Base-by-base conservation (phyloP, 23 tunicate species). In the Phallusia fumigata region DNA sequence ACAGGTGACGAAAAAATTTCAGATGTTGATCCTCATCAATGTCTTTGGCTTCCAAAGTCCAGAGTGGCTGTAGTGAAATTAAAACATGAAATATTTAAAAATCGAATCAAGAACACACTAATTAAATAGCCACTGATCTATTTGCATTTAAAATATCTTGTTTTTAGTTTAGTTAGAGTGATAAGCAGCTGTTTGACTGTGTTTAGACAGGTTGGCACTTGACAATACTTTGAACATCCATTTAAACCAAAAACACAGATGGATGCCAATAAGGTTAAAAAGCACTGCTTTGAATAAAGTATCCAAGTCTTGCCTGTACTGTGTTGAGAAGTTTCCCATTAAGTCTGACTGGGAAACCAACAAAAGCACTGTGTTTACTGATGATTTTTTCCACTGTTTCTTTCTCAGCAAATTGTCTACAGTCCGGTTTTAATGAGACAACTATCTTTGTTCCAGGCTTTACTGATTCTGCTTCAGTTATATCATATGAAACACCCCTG, bases 31-130 rank as follows among this genome's bases (percentile, higher is more conserved):
- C 99, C 24, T 95, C 99, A 32, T 81, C 86, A 33, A 95, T 90
- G 80, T 95, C 96, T 36, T 84, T 90, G 0, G 91, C 82, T 30
- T 90, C 99, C 76, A 90, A 51, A 10, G 95, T 95, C 99, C 99
- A 95, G 26, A 95, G 80, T 35, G 99, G 99, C 95, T 90, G 51
- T 77, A 78, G 21, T 22, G 15, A 81, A 33, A 34, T 40, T 49
- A 80, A 52, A 78, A 40, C 47, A 40, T 40, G 10, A 40, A 10
- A 40, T 5, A n/a, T n/a, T n/a, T n/a, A n/a, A n/a, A n/a, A n/a
- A n/a, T n/a, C n/a, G n/a, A n/a, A n/a, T n/a, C n/a, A n/a, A n/a
- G n/a, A n/a, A n/a, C n/a, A n/a, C n/a, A n/a, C n/a, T n/a, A n/a
- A n/a, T n/a, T n/a, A n/a, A n/a, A n/a, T n/a, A n/a, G n/a, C n/a